Base-by-base conservation (phyloP, 2,888 invertebrate species). In the Tachina lurida region DNA sequence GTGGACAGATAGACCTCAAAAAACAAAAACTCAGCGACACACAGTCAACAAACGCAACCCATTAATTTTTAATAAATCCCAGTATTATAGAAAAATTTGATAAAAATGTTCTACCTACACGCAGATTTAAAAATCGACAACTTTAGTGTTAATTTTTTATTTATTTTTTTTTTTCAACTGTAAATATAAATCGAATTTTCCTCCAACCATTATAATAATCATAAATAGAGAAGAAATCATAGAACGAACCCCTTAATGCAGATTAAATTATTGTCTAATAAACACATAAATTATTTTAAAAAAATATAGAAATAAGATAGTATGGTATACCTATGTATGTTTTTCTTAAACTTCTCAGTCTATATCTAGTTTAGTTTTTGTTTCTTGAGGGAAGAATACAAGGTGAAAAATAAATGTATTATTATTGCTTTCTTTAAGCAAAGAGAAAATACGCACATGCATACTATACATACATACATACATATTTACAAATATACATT, bases 231-330 rank as follows among this genome's bases (percentile, higher is more conserved):
- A 45, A 8, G 22, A 43, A 19, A 67, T 45, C 19, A 17, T 49
- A 13, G 22, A 71, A 54, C 31, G 65, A 17, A 43, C 68, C 31
- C 15, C 39, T 39, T 47, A 45, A 83, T 65, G 71, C 65, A 60
- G 22, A 67, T 52, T 22, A 45, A 77, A 65, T 45, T 67, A 73
- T 49, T 73, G 71, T 83, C 60, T 65, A 60, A 22, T 58, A 54
- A 71, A 65, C 31, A 49, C 56, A 71, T 76, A 70, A 77, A 65
- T 71, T 47, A 31, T 31, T 31, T 31, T 7, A 67, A 31, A 41
- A 17, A 41, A 56, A 58, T 31, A 7, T 31, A 7, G 5, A 31
- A 31, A 31, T 31, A 31, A 31, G 5, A 31, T 31, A 31, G 31
- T 31, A 31, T 31, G 3, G 31, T 3, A 31, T 2, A 22, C 1